phyloP scores from a whole-genome alignment of 2,113 vertebrate species.

The Onychorhynchus coronatus region DNA sequence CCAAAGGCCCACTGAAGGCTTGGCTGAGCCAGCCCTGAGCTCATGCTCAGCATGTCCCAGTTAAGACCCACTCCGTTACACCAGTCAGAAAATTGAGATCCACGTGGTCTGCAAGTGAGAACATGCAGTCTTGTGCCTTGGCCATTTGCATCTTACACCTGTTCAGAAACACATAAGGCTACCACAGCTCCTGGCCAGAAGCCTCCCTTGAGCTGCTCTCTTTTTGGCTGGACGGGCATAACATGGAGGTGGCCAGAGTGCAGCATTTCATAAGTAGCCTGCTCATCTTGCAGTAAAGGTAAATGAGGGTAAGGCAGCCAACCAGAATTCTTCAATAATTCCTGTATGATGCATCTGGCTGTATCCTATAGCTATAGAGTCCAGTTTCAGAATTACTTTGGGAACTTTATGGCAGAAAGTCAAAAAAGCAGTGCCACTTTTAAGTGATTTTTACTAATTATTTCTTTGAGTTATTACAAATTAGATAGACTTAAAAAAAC shows the following conservation, averaged over 20 bases:
- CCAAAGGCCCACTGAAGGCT: background rate
- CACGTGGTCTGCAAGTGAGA: background rate
- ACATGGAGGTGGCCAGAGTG: background rate
- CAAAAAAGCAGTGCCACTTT: background rate
- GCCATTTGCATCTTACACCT: background rate
- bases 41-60: background rate
- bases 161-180: background rate
- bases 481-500: background rate
- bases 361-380: background rate
- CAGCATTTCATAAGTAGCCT: background rate
- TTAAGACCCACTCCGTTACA: background rate
- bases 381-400: background rate
- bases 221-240: background rate
- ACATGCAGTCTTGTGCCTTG: background rate
- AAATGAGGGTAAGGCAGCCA: background rate
- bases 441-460: background rate
- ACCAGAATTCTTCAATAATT: background rate
- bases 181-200: background rate
- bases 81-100: background rate
- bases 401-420: background rate
- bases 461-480: background rate
- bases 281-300: background rate
- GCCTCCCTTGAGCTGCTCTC: background rate
- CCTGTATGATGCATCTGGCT: background rate
- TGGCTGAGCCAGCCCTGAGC: background rate